Evolutionary conservation across 2,888 invertebrate genomes (phyloP).

Genomic region (Branchinecta sandiegonensis): DNA sequence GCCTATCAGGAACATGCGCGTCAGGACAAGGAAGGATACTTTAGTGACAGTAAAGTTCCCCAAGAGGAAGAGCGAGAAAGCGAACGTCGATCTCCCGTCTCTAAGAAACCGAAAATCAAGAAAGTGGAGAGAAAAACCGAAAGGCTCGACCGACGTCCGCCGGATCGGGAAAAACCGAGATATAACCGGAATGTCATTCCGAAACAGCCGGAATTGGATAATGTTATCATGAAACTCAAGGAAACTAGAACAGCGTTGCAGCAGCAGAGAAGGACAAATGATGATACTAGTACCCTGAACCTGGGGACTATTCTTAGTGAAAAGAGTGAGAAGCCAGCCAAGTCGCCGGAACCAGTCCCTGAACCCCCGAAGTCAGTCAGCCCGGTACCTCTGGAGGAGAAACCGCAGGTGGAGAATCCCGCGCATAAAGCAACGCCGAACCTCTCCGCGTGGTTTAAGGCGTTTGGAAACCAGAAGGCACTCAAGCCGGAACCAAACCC

Average conservation of each 20-base stretch:
- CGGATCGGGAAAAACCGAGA: neutral
- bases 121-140: neutral
- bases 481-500: conserved; percentile 40
- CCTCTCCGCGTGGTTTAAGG: conserved; percentile 80
- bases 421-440: conserved; percentile 63
- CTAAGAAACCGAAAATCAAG: neutral
- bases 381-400: neutral
- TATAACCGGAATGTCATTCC: conserved; percentile 16
- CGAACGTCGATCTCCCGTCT: neutral
- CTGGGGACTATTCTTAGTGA: conserved; percentile 4
- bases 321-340: neutral
- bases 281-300: neutral
- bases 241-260: conserved; percentile 28
- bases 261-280: conserved; percentile 26
- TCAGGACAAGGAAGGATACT: neutral
- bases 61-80: conserved; percentile 6
- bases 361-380: conserved; percentile 26
- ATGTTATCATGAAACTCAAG: conserved; percentile 37
- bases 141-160: neutral
- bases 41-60: neutral
- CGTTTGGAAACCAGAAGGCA: conserved; percentile 70
- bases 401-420: conserved; percentile 31
- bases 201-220: conserved; percentile 17
- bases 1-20: conserved; percentile 10
- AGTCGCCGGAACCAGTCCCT: conserved; percentile 26